Base-by-base conservation (phyloP, 2,113 vertebrate species). In the Sinocyclocheilus anophthalmus region DNA sequence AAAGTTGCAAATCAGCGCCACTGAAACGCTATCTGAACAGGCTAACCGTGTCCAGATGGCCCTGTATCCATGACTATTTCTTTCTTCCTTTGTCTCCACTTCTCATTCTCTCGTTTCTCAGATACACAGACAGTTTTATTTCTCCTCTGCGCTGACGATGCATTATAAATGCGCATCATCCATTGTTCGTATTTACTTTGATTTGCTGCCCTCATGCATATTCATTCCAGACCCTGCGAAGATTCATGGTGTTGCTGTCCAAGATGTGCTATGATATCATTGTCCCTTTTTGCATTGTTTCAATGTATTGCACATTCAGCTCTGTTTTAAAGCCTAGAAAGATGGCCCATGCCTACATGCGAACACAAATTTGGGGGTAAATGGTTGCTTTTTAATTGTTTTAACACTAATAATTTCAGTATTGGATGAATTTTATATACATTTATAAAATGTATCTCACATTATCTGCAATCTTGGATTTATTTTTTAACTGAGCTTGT, bases 141-240 rank as follows among this genome's bases (percentile, higher is more conserved):
- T 77, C 63, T 86, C 81, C 82, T 86, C 86, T 80, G 39, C 85
- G 24, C 72, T 88, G 18, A 86, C 26, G 63, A 72, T 85, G 87
- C 84, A 84, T 91, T 88, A 91, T 92, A 92, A 91, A 94, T 91
- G 88, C 59, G 63, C 80, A 81, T 90, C 91, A 89, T 92, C 89
- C 83, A 90, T 76, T 86, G 89, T 88, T 93, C 87, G 88, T 92
- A 89, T 92, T 94, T 92, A 88, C 90, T 90, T 92, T 87, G 87
- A 88, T 90, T 83, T 50, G 48, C 37, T 24, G 50, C 89, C 87
- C 85, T 87, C 55, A 88, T 86, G 89, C 91, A 78, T 84, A 72
- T 87, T 72, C 55, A 84, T 39, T 18, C 33, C 81, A 87, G 24
- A 88, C 89, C n/a, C n/a, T 42, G 30, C 4, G 57, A 80, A 80